Conservation (phyloP, 2,888 invertebrate genomes). For the Argynnis bischoffii region DNA sequence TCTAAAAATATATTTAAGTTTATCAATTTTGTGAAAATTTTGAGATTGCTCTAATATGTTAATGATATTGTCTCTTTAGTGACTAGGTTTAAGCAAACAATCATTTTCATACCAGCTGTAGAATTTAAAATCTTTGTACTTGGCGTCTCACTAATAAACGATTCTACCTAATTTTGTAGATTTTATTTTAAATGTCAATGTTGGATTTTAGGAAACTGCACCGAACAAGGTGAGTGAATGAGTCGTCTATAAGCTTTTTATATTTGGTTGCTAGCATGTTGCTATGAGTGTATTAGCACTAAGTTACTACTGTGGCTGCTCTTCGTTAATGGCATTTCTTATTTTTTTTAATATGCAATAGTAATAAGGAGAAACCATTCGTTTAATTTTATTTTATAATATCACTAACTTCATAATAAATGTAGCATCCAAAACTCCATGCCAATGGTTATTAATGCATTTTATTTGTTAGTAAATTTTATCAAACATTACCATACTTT, state of each 20-base stretch:
- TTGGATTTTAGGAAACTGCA: constrained; percentile 36
- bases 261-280: constrained; percentile 43
- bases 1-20: constrained; percentile 30
- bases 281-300: constrained; percentile 29
- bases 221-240: constrained; percentile 44
- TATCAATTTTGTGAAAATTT: constrained; percentile 31
- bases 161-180: constrained; percentile 44
- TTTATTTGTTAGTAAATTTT: too few relatives aligned
- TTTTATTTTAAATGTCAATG: constrained; percentile 38
- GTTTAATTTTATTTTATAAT: too few relatives aligned
- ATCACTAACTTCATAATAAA: too few relatives aligned
- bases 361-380: too few relatives aligned
- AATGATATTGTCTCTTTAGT: constrained; percentile 31
- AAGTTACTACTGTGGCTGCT: too few relatives aligned
- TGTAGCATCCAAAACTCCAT: too few relatives aligned
- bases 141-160: constrained; percentile 69
- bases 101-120: constrained; percentile 27
- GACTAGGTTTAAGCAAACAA: constrained; percentile 28
- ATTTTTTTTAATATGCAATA: too few relatives aligned
- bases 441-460: too few relatives aligned
- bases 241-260: constrained; percentile 36
- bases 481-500: too few relatives aligned
- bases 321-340: too few relatives aligned
- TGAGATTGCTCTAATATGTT: constrained; percentile 33
- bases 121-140: constrained; percentile 54